Percentiles rank a stretch among this genome's conserved stretches.
phyloP scores from a whole-genome alignment of 2,888 invertebrate genomes.

The Mesorhabditis sp. region DNA sequence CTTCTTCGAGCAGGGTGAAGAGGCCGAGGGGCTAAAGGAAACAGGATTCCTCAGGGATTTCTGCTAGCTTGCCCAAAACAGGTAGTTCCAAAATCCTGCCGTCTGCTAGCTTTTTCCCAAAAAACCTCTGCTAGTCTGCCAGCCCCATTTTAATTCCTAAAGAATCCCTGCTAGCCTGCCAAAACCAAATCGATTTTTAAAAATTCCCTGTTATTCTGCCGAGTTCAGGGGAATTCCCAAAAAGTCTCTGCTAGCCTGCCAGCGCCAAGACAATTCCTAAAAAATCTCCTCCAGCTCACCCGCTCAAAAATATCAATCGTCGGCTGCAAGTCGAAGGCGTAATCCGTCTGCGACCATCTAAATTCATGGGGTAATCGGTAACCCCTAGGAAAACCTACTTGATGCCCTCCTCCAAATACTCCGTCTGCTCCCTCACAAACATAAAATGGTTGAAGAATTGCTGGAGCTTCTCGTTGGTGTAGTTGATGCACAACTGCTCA shows the following conservation, averaged over 20 bases:
- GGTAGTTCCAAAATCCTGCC: too few relatives aligned
- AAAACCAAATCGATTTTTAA: too few relatives aligned
- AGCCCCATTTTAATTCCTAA: too few relatives aligned
- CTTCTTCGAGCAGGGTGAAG: slow-evolving; percentile 54
- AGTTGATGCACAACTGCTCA: slow-evolving; percentile 57
- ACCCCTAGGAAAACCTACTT: slow-evolving; percentile 7
- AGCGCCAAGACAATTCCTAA: too few relatives aligned
- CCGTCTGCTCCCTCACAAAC: slow-evolving; percentile 52
- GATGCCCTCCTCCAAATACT: slow-evolving; percentile 52
- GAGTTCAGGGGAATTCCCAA: too few relatives aligned
- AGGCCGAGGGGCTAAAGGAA: slow-evolving; percentile 50
- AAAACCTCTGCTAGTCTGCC: too few relatives aligned
- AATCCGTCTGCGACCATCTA: slow-evolving; percentile 83
- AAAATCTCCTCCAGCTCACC: slow-evolving; percentile 17
- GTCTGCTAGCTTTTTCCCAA: too few relatives aligned
- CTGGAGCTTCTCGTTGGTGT: slow-evolving; percentile 55
- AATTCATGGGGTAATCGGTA: neutral
- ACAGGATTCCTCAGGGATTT: too few relatives aligned
- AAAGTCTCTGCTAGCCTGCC: too few relatives aligned
- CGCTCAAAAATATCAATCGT: slow-evolving; percentile 55
- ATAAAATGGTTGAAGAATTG: slow-evolving; percentile 57
- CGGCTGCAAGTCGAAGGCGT: slow-evolving; percentile 60
- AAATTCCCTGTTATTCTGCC: too few relatives aligned
- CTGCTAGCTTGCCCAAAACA: too few relatives aligned
- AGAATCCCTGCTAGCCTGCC: too few relatives aligned